phyloP scores from a whole-genome alignment of 2,797 vertebrate species.

The Enteromius argenteus region DNA sequence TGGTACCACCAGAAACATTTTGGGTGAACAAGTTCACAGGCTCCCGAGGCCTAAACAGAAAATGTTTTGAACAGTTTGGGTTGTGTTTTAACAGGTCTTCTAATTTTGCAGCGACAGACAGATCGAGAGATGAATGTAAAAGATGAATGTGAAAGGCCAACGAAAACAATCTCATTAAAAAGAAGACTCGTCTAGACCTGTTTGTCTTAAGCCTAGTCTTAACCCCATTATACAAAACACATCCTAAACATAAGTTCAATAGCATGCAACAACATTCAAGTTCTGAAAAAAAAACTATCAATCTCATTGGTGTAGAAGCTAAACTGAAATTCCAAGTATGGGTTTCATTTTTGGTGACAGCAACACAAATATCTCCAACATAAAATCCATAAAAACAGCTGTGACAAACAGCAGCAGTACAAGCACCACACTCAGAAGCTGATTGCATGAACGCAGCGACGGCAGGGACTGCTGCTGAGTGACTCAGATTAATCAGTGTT shows the following conservation, averaged over 20 bases:
- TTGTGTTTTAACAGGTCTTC: constrained; percentile 23
- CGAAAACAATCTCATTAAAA: not conserved
- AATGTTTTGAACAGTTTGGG: not conserved
- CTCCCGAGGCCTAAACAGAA: not conserved
- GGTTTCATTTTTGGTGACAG: not conserved
- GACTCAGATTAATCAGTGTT: not conserved
- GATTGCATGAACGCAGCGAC: not conserved
- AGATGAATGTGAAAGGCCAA: not conserved
- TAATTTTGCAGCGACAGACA: not conserved
- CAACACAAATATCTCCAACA: not conserved
- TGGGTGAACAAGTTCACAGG: not conserved
- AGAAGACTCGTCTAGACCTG: not conserved
- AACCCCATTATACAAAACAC: not conserved
- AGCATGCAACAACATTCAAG: not conserved
- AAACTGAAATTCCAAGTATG: not conserved
- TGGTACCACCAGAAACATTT: not conserved
- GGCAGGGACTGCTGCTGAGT: not conserved
- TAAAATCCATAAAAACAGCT: not conserved
- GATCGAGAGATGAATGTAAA: not conserved
- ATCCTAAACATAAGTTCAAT: not conserved
- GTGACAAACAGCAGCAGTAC: not conserved
- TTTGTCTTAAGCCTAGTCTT: not conserved
- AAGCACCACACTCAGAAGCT: not conserved
- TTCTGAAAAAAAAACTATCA: not conserved
- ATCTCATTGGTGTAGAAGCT: not conserved